Conservation (phyloP, 2,113 vertebrate species). For the Eulemur macaco region DNA sequence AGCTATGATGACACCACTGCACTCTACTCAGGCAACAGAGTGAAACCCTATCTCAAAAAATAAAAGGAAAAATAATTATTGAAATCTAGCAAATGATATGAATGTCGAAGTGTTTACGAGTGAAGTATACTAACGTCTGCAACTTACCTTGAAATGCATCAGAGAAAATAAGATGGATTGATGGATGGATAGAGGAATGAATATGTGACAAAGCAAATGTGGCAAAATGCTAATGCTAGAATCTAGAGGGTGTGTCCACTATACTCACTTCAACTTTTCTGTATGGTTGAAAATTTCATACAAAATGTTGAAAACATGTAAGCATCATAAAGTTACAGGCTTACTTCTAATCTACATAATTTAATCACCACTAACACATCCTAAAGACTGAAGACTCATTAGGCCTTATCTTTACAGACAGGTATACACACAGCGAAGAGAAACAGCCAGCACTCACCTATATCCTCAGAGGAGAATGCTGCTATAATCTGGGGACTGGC, state of each 20-base stretch:
- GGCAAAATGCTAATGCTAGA: not conserved
- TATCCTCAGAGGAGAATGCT: constrained; percentile 92
- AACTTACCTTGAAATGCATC: not conserved
- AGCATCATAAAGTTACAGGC: not conserved
- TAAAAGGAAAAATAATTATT: not conserved
- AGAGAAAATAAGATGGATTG: not conserved
- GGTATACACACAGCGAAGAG: not conserved
- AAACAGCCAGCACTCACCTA: constrained; percentile 83
- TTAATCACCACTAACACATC: not conserved
- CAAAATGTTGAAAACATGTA: not conserved
- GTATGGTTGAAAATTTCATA: not conserved
- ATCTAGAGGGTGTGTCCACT: not conserved
- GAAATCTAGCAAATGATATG: not conserved
- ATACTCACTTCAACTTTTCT: not conserved
- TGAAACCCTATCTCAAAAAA: not conserved
- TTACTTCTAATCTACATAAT: not conserved
- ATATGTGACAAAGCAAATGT: not conserved
- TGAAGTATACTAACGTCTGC: not conserved
- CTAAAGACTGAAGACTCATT: not conserved
- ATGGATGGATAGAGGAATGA: not conserved
- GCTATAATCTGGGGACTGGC: constrained; percentile 96
- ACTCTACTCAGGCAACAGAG: not conserved
- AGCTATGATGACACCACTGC: too few relatives aligned
- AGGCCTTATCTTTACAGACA: not conserved
- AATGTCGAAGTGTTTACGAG: not conserved